Percentiles rank a stretch among this genome's conserved stretches.
phyloP scores from a whole-genome alignment of 2,888 invertebrate species.

The Ditula angustiorana region DNA sequence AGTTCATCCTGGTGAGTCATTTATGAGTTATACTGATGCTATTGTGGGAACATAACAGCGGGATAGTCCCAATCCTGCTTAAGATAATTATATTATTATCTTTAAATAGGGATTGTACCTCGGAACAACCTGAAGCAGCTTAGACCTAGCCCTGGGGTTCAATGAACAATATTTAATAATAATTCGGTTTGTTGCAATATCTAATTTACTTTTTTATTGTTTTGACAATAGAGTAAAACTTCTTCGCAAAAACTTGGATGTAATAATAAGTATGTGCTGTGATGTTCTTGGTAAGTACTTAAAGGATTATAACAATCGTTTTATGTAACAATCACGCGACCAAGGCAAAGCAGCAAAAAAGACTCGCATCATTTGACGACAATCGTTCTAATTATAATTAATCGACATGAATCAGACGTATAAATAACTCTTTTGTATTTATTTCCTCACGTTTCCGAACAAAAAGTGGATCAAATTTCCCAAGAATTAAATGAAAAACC shows the following conservation, averaged over 20 bases:
- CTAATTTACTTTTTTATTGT: background rate
- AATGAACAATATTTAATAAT: background rate
- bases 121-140: background rate
- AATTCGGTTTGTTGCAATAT: background rate
- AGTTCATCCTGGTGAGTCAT: conserved; percentile 27
- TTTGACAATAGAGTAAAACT: background rate
- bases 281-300: background rate
- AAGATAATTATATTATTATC: no score
- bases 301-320: background rate
- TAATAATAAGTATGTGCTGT: background rate
- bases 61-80: conserved; percentile 17
- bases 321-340: background rate
- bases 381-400: conserved; percentile 19
- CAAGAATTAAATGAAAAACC: background rate
- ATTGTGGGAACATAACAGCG: background rate
- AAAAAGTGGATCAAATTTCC: conserved; percentile 25
- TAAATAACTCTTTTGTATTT: conserved; percentile 28
- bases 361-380: conserved; percentile 9
- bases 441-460: conserved; percentile 20
- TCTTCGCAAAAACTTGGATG: background rate
- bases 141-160: background rate
- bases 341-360: conserved; percentile 9
- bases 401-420: conserved; percentile 15
- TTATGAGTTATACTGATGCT: conserved; percentile 12
- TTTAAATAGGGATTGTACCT: conserved; percentile 17